These are phyloP conservation scores for Holothuria glaberrima DNA, from an alignment of 35 echinoderm and acorn worm genomes.

Conservation along the genomic window DNA sequence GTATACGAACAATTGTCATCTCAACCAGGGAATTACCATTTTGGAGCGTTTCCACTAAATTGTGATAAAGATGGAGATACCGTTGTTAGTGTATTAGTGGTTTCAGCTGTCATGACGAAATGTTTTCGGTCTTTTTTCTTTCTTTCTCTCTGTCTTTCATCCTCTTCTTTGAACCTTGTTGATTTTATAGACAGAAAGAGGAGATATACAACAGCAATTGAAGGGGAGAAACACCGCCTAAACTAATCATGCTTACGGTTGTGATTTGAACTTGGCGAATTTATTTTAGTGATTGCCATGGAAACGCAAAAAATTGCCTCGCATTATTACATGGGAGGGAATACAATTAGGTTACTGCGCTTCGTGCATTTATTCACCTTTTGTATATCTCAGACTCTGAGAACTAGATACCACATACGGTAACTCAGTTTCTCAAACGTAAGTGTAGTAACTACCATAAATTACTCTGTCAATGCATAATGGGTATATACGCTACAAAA, in stretches of 20 bases:
- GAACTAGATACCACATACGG: too few relatives aligned
- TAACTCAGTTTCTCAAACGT: neutral
- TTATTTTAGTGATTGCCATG: constrained; percentile 16
- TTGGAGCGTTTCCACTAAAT: too few relatives aligned
- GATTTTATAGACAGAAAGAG: neutral
- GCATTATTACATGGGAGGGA: constrained; percentile 22
- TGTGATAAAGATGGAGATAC: too few relatives aligned
- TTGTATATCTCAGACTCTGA: neutral
- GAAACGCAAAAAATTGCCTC: constrained; percentile 22
- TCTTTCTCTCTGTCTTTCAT: neutral
- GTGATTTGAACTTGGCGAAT: constrained; percentile 18
- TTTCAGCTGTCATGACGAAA: too few relatives aligned
- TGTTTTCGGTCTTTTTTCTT: neutral
- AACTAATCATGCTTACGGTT: constrained; percentile 26
- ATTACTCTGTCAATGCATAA: constrained; percentile 21
- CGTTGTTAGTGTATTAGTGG: too few relatives aligned
- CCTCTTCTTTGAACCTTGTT: neutral
- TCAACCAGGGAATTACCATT: too few relatives aligned
- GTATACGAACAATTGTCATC: too few relatives aligned
- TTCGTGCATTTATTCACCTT: neutral
- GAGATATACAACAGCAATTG: neutral
- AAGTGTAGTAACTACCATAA: neutral
- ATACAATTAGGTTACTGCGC: constrained; percentile 44
- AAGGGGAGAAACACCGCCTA: constrained; percentile 1
- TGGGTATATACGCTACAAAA: too few relatives aligned